A percentile compares a stretch with the other conserved stretches of the same genome.
Conservation (phyloP, 1,140 invertebrate genomes). For the Globodera rostochiensis region DNA sequence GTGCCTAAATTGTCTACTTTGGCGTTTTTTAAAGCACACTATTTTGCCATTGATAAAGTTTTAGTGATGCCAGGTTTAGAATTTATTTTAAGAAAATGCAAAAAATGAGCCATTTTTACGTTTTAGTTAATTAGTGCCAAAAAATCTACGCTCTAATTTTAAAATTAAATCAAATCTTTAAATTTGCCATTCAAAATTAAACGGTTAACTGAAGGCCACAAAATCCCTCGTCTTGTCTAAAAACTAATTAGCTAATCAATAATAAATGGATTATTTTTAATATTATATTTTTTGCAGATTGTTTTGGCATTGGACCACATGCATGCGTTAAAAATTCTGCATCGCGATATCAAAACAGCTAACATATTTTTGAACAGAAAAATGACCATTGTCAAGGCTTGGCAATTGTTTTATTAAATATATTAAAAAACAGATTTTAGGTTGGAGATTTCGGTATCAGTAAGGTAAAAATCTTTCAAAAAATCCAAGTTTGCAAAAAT, state of each 20-base stretch:
- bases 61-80: too few species aligned
- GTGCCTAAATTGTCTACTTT: too few species aligned
- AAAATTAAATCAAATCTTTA: too few species aligned
- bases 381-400: slow-evolving; percentile 48
- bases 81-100: too few species aligned
- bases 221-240: not conserved
- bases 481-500: slow-evolving; percentile 7
- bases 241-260: not conserved
- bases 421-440: not conserved
- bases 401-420: not conserved
- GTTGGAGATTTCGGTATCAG: slow-evolving; percentile 48
- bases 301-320: slow-evolving; percentile 71
- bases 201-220: too few species aligned
- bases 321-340: slow-evolving; percentile 70
- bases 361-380: slow-evolving; percentile 74
- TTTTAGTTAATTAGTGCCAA: too few species aligned
- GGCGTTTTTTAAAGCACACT: too few species aligned
- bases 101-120: too few species aligned
- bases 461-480: slow-evolving; percentile 27
- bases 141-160: too few species aligned
- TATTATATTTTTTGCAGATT: slow-evolving; percentile 52
- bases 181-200: too few species aligned
- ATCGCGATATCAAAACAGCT: slow-evolving; percentile 70
- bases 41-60: too few species aligned
- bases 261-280: not conserved